These are phyloP conservation scores for Amblyraja radiata DNA, from an alignment of 2,797 vertebrate species.

Conservation along the genomic window DNA sequence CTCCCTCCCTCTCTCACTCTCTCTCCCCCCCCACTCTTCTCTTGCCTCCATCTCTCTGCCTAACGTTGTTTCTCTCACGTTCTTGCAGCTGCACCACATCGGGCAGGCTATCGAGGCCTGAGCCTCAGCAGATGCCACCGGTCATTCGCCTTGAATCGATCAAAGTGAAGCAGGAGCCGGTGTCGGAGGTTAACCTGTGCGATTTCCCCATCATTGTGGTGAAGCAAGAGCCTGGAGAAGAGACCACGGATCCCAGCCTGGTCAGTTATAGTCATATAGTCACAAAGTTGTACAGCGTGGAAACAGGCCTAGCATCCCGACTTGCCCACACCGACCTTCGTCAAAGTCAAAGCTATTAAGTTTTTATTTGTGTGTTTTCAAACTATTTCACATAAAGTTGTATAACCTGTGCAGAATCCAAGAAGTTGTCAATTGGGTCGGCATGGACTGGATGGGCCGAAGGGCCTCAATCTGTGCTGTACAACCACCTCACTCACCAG, in stretches of 20 bases:
- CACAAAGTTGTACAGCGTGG: too few species aligned
- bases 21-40: background rate
- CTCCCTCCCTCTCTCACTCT: background rate
- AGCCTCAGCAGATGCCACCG: conserved; percentile 63
- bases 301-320: too few species aligned
- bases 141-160: conserved; percentile 66
- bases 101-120: conserved; percentile 62
- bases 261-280: background rate
- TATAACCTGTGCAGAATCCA: background rate
- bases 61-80: background rate
- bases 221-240: conserved; percentile 57
- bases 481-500: too few species aligned
- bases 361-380: background rate
- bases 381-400: background rate
- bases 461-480: too few species aligned
- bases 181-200: conserved; percentile 52
- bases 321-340: too few species aligned
- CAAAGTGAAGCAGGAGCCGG: conserved; percentile 64
- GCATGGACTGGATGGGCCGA: too few species aligned
- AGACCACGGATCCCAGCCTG: background rate
- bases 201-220: conserved; percentile 67
- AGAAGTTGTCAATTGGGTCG: background rate
- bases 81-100: conserved; percentile 61
- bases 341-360: background rate
- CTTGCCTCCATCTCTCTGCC: too few species aligned